Evolutionary conservation across 92 coral and sea anemone species (phyloP).

Genomic region (Porites cylindrica): DNA sequence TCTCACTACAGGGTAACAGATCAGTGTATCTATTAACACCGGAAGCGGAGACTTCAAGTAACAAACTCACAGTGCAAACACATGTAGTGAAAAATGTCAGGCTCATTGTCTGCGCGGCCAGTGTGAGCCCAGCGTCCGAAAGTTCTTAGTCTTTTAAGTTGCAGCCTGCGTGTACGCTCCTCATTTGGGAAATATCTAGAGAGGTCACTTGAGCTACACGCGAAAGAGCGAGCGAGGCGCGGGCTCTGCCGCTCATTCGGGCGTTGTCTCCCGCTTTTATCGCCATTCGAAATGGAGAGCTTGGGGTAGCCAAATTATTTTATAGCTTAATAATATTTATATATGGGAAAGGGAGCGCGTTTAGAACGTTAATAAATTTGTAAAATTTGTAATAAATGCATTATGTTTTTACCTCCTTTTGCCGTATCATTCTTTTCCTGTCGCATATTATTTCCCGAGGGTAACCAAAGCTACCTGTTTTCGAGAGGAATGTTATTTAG

Average conservation of each 20-base stretch:
- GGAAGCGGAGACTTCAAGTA: conserved; percentile 51
- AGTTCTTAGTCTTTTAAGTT: neutral
- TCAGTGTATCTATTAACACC: conserved; percentile 89
- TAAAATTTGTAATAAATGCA: neutral
- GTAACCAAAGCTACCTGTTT: too few species aligned
- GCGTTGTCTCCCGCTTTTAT: too few species aligned
- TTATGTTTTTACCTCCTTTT: neutral
- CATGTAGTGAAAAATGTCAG: conserved; percentile 52
- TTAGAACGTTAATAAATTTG: conserved; percentile 6
- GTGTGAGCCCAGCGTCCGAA: conserved; percentile 32
- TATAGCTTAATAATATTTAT: conserved; percentile 8
- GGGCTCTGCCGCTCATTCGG: too few species aligned
- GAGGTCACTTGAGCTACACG: too few species aligned
- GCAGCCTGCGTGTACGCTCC: too few species aligned
- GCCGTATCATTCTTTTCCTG: too few species aligned
- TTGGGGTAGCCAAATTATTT: neutral
- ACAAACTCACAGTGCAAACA: conserved; percentile 75
- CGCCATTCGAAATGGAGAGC: too few species aligned
- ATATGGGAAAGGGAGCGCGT: neutral
- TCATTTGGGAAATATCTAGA: too few species aligned
- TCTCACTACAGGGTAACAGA: conserved; percentile 77
- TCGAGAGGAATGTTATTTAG: too few species aligned
- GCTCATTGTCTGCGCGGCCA: conserved; percentile 51
- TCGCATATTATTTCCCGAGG: too few species aligned
- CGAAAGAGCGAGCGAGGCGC: too few species aligned